A percentile compares a stretch with the other conserved stretches of the same genome.
Conservation (phyloP, 1,140 invertebrate species). For the Branchinecta lynchi region DNA sequence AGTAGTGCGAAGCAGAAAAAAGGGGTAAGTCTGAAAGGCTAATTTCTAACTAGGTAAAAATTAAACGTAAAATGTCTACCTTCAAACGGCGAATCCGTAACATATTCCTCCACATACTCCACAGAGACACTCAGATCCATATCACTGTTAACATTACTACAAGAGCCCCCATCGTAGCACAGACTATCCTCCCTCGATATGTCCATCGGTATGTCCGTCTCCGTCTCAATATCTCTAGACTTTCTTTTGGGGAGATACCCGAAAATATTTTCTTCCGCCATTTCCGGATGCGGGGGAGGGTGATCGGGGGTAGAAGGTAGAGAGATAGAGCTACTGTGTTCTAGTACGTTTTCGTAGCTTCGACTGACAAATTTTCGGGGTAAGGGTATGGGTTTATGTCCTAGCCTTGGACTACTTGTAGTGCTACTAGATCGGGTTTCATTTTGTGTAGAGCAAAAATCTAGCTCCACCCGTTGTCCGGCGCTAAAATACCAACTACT, state of each 20-base stretch:
- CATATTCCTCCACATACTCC: constrained; percentile 67
- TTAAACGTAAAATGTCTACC: constrained; percentile 37
- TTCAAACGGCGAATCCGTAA: constrained; percentile 62
- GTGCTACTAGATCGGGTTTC: too few species aligned
- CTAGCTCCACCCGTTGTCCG: too few species aligned
- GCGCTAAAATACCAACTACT: too few species aligned
- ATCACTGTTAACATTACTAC: constrained; percentile 1
- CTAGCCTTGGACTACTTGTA: too few species aligned
- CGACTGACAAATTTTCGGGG: background rate
- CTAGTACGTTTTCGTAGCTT: background rate
- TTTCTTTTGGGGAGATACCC: constrained; percentile 31
- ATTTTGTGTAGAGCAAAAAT: too few species aligned
- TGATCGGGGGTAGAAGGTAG: constrained; percentile 87
- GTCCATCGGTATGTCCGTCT: constrained; percentile 36
- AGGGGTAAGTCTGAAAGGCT: too few species aligned
- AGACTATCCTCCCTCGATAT: background rate
- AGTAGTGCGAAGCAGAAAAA: too few species aligned
- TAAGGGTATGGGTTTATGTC: background rate
- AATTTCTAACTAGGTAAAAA: background rate
- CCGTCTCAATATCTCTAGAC: constrained; percentile 61
- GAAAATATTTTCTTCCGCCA: constrained; percentile 65
- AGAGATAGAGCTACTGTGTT: background rate
- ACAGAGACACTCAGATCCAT: constrained; percentile 52
- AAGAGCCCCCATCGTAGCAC: constrained; percentile 13
- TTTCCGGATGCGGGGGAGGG: constrained; percentile 76